Evolutionary conservation across 2,797 vertebrate genomes (phyloP), one percentile per base, ranked within the genome.

Genomic region (Sternarchorhynchus goeldii): DNA sequence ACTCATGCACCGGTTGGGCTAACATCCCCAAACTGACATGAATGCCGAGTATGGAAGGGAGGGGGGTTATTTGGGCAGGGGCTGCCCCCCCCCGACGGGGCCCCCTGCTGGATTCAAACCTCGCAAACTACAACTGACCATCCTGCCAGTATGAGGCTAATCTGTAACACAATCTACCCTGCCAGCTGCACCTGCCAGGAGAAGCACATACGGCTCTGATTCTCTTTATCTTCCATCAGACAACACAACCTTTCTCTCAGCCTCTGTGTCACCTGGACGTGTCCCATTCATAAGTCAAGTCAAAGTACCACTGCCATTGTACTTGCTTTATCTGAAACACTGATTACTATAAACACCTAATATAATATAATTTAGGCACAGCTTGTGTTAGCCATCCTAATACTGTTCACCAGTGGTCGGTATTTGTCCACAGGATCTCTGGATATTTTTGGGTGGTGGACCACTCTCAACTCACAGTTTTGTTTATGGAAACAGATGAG

Each of bases 181-280:
- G 84, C 74, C 84, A 85, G 79, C 71, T 68, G 62, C 84, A 85
- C 79, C 84, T 85, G 81, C 60, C 70, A 55, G 68, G 58, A 63
- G 50, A 77, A 74, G 74, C 56, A 75, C 71, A 72, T 29, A 36
- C n/a, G 63, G 32, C 39, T 71, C 72, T 39, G 20, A 72, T 69
- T 69, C 71, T 71, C 29, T 63, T 80, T 68, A 64, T 84, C 45
- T 57, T 80, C 18, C 55, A 41, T 73, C 56, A 80, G 63, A 63
- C 75, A 73, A 72, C 41, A 66, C 12, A 62, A 63, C 34, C 64
- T 60, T 6, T 75, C 57, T 59, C 45, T 66, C 67, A 82, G 75
- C 72, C 59, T 65, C 18, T 41, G 63, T 76, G 60, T 72, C 63
- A 78, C 14, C 36, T 32, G 75, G 65, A 36, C 59, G 29, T 72